These are phyloP conservation scores for Myiozetetes cayanensis DNA, from an alignment of 2,113 vertebrate genomes.

Conservation along the genomic window DNA sequence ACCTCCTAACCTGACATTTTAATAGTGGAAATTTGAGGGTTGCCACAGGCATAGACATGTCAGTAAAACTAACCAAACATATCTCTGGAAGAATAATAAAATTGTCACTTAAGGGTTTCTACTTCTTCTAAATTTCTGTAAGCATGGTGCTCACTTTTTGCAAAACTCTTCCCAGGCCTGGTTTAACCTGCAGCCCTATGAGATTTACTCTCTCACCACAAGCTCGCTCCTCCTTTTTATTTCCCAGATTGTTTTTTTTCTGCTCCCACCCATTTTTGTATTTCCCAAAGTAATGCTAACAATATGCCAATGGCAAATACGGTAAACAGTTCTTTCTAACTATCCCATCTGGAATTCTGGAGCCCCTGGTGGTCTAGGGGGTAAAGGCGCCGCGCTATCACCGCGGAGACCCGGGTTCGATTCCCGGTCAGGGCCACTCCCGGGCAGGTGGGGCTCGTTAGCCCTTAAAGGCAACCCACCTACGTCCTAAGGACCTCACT, in stretches of 20 bases:
- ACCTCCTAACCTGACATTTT: neutral
- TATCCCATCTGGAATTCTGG: constrained; percentile 12
- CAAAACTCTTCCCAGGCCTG: neutral
- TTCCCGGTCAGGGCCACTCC: too few species aligned
- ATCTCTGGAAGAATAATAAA: neutral
- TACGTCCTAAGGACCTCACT: too few species aligned
- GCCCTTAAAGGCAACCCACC: too few species aligned
- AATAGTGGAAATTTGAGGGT: neutral
- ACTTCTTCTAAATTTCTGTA: neutral
- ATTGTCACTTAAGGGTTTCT: neutral
- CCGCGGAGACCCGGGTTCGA: too few species aligned
- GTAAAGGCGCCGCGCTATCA: too few species aligned
- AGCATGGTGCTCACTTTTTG: neutral
- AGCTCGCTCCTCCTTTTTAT: neutral
- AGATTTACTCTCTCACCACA: neutral
- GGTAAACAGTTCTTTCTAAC: neutral
- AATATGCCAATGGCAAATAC: neutral
- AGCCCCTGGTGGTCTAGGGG: too few species aligned
- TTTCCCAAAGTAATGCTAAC: neutral
- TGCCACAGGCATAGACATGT: neutral
- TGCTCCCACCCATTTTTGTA: neutral
- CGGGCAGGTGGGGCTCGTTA: too few species aligned
- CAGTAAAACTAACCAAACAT: neutral
- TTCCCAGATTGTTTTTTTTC: neutral
- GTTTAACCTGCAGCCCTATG: neutral